phyloP scores from a whole-genome alignment of 2,797 vertebrate genomes.

The Hoplostethus mediterraneus region DNA sequence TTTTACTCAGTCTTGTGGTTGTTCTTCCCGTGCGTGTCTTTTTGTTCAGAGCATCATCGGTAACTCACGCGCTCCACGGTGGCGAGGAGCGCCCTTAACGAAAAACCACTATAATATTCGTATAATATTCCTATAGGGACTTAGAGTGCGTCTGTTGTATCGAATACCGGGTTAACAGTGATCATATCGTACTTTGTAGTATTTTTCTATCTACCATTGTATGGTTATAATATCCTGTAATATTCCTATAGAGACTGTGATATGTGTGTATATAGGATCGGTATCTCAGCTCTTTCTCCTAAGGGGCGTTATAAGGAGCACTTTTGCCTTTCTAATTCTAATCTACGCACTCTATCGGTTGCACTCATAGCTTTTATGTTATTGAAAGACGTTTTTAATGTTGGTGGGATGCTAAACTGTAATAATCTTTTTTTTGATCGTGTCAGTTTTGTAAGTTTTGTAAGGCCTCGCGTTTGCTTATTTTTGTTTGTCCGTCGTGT shows the following conservation, averaged over 20 bases:
- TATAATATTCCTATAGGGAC: background rate
- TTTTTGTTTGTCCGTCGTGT: conserved; percentile 5
- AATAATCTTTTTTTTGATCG: too few species aligned
- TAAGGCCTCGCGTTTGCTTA: background rate
- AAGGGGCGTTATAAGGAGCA: background rate
- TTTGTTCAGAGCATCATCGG: conserved; percentile 69
- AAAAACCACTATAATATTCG: background rate
- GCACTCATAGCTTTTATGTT: conserved; percentile 16
- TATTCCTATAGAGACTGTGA: background rate
- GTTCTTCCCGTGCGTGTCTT: conserved; percentile 52
- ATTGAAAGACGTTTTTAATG: conserved; percentile 4
- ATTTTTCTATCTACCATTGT: background rate
- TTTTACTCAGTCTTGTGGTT: conserved; percentile 19
- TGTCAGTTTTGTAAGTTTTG: too few species aligned
- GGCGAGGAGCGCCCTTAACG: conserved; percentile 2
- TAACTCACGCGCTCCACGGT: conserved; percentile 30
- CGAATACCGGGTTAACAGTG: background rate
- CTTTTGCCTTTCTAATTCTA: background rate
- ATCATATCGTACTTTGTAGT: background rate
- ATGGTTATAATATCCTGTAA: too few species aligned
- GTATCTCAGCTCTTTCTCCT: too few species aligned
- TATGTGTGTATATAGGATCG: background rate
- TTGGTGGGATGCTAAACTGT: too few species aligned
- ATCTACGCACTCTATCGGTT: background rate
- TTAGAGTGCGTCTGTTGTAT: background rate